Base-by-base conservation (phyloP, 2,113 vertebrate genomes). In the Mustelus asterias region DNA sequence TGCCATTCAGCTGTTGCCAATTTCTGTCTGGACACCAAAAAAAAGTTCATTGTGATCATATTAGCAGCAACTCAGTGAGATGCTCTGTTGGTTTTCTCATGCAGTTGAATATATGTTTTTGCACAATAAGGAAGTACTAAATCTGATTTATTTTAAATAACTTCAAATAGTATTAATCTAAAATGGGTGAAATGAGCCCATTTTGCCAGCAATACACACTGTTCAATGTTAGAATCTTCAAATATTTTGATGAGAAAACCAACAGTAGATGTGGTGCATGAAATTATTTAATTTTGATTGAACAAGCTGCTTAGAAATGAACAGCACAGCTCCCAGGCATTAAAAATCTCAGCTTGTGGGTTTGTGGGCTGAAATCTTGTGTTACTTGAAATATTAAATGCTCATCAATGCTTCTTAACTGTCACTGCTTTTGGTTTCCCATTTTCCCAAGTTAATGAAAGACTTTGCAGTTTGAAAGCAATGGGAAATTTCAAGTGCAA, bases 221-320 rank as follows among this genome's bases (percentile, higher is more conserved):
- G 4, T 24, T 44, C 44, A 54, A 44, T 95, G 10, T 29, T 54
- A 95, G 29, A 95, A 72, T 26, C 41, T 69, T 94, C 44, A 33
- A 54, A 44, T 95, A 95, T 72, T 76, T 94, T 94, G 44, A 54
- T 95, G 65, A 76, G 94, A 95, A 76, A 72, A 44, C 67, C 69
- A 95, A 72, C 24, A 72, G 26, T 95, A 44, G 69, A 95, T 95
- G 69, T 54, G 41, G 94, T 54, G 67, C 94, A 72, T 54, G 37
- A 95, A 70, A 72, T 95, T 26, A 29, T 16, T 76, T 94, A 54
- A 76, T 54, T 70, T 70, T 26, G 48, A 95, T 70, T 48, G 67
- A 72, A 26, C 63, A 92, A 95, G 44, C 65, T 94, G 37, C 41
- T 20, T 37, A 95, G 58, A 93, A 67, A 93, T 65, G 65, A 37